Evolutionary conservation across 2,113 vertebrate species (phyloP).

Genomic region (Formicarius rufipectus): DNA sequence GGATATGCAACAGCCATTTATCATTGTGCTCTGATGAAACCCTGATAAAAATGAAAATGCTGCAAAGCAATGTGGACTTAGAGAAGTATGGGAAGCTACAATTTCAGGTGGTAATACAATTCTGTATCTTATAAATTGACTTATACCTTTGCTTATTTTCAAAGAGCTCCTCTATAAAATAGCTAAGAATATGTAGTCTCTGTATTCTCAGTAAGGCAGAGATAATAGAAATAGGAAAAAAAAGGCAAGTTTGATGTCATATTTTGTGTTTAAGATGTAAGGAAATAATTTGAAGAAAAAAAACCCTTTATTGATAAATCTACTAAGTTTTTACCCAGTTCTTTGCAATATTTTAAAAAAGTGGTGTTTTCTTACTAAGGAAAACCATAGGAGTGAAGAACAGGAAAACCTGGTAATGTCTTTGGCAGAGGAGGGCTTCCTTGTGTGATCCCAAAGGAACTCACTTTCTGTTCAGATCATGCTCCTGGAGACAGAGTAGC

Average conservation of each 20-base stretch:
- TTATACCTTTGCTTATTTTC: conserved; percentile 39
- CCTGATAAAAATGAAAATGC: conserved; percentile 55
- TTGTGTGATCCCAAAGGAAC: not conserved
- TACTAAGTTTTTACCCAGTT: not conserved
- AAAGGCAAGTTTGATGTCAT: not conserved
- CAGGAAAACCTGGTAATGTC: not conserved
- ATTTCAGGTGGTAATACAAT: conserved; percentile 37
- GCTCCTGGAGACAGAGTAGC: not conserved
- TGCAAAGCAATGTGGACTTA: conserved; percentile 8
- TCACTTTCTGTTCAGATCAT: not conserved
- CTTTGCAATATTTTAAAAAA: not conserved
- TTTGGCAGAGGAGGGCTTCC: not conserved
- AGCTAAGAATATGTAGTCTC: not conserved
- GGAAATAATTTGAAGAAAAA: not conserved
- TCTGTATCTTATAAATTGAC: conserved; percentile 31
- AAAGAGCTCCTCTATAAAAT: not conserved
- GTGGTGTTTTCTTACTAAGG: not conserved
- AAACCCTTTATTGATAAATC: not conserved
- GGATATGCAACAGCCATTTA: conserved; percentile 15
- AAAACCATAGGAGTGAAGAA: not conserved
- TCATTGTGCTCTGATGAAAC: conserved; percentile 32
- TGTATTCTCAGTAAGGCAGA: not conserved
- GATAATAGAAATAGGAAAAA: not conserved
- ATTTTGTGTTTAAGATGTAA: not conserved
- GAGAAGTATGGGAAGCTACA: not conserved